Evolutionary conservation across 1,140 invertebrate species (phyloP).

Genomic region (Luehdorfia chinensis): DNA sequence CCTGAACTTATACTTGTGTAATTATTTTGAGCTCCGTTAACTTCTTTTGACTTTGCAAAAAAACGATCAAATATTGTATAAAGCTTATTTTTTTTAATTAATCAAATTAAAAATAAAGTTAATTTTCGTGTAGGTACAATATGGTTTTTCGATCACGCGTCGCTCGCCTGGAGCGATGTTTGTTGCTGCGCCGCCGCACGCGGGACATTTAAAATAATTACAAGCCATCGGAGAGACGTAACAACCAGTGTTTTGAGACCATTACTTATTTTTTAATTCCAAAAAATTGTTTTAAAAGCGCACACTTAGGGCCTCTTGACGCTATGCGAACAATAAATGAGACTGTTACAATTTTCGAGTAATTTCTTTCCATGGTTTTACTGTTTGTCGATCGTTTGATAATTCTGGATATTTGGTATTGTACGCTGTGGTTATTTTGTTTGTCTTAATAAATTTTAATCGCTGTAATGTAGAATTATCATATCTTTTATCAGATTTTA

Average conservation of each 20-base stretch:
- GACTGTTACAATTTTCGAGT: constrained; percentile 35
- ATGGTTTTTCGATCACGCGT: constrained; percentile 58
- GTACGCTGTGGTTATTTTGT: too few species aligned
- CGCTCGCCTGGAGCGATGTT: constrained; percentile 46
- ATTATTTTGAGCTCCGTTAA: too few species aligned
- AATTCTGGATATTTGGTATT: not conserved
- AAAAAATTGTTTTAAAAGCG: constrained; percentile 64
- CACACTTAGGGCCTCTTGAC: constrained; percentile 57
- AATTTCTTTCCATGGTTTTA: constrained; percentile 18
- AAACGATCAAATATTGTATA: too few species aligned
- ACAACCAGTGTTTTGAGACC: constrained; percentile 74
- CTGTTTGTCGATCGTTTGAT: not conserved
- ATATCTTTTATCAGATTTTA: too few species aligned
- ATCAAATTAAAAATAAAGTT: constrained; percentile 23
- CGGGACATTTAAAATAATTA: constrained; percentile 77
- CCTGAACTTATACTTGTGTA: too few species aligned
- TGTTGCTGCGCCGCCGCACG: constrained; percentile 45
- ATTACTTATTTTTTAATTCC: constrained; percentile 76
- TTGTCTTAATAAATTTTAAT: too few species aligned
- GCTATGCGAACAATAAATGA: constrained; percentile 48
- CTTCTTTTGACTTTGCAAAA: too few species aligned
- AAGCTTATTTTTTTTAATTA: constrained; percentile 17
- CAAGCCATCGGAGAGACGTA: constrained; percentile 71
- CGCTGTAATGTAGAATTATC: too few species aligned
- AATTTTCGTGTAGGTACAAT: constrained; percentile 47